These are phyloP conservation scores for Batillaria attramentaria DNA, from an alignment of 1,140 invertebrate genomes.

Conservation along the genomic window DNA sequence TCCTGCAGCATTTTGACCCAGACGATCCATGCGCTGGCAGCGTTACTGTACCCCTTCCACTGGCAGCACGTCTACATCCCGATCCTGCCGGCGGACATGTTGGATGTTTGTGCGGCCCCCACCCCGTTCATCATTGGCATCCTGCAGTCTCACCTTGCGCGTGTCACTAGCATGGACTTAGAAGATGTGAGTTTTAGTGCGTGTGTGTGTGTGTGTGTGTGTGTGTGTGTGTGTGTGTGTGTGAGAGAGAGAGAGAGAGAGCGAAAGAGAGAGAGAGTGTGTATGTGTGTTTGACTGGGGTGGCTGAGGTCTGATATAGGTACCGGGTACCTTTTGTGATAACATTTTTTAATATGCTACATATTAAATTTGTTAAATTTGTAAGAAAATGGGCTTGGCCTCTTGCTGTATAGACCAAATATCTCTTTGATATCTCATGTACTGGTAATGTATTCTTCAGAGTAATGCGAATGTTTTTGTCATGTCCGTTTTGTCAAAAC, in stretches of 20 bases:
- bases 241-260: neutral
- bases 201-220: neutral
- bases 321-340: too few relatives aligned
- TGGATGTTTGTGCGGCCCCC: conserved; percentile 82
- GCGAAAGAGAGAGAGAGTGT: too few relatives aligned
- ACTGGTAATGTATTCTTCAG: too few relatives aligned
- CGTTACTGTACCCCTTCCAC: conserved; percentile 84
- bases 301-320: too few relatives aligned
- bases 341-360: too few relatives aligned
- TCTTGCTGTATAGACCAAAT: too few relatives aligned
- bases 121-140: conserved; percentile 84
- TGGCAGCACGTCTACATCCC: conserved; percentile 88
- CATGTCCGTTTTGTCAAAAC: too few relatives aligned
- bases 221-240: neutral
- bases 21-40: conserved; percentile 82
- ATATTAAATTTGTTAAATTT: too few relatives aligned
- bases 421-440: too few relatives aligned
- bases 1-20: conserved; percentile 79
- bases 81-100: conserved; percentile 79
- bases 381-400: neutral
- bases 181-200: conserved; percentile 67
- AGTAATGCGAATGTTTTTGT: too few relatives aligned
- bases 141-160: conserved; percentile 70
- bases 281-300: too few relatives aligned
- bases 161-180: conserved; percentile 59